Evolutionary conservation across 2,888 invertebrate species (phyloP), one percentile per base, ranked within the genome.

Genomic region (Biston betularia): DNA sequence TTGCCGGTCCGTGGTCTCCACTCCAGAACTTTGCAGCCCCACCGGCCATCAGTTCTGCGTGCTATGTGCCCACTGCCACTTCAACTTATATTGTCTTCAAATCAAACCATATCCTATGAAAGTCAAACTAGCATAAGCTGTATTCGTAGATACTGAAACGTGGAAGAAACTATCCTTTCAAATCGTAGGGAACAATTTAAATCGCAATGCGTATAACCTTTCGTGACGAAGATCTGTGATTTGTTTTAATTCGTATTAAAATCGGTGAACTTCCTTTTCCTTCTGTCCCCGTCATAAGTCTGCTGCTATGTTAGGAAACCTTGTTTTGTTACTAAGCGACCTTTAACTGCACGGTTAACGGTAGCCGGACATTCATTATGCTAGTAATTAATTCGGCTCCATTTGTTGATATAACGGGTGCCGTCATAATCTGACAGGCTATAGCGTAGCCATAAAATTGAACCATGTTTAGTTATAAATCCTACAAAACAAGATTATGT

Each of bases 371-470:
- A 40, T 40, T 60, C 24, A 56, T 52, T 59, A 48, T 35, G 42
- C 45, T 15, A 24, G 55, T 72, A 66, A 73, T 75, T 68, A 71
- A 75, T 73, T 73, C 70, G 65, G 59, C 65, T 71, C 68, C 64
- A 70, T 73, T 73, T 70, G 71, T 70, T 71, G 66, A 65, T 69
- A 64, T 74, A 75, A 73, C 73, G 73, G 69, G 15, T 49, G 60
- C 63, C 64, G 64, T 71, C 70, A 69, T 54, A 54, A 58, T 63
- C 56, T 67, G 68, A 65, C 71, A 69, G 64, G 54, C 53, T 53
- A 60, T 60, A 50, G 50, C 58, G 67, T 62, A 65, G 61, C 57
- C 53, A 42, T 60, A 53, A 62, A 67, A 57, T 63, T 48, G 52
- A 44, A 52, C 46, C 54, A 48, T 54, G 46, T 35, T 55, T 50